Evolutionary conservation across 2,113 vertebrate species (phyloP).

Genomic region (Phyllostomus discolor): DNA sequence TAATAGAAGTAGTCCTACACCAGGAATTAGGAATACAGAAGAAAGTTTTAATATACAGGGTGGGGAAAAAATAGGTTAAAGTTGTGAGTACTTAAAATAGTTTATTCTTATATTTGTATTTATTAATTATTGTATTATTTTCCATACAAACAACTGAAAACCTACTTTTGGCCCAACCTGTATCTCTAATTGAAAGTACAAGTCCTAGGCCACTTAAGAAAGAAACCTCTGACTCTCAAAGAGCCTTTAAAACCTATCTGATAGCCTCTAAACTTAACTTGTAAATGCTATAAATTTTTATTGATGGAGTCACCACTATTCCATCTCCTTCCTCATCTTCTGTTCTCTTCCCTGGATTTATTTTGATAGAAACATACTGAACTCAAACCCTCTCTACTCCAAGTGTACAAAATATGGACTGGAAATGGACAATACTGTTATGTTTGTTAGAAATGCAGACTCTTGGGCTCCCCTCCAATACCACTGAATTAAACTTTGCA

Average conservation of each 20-base stretch:
- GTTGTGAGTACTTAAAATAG: neutral
- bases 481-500: accelerated
- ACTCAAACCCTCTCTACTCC: neutral
- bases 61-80: no score
- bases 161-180: neutral
- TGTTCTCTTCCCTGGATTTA: neutral
- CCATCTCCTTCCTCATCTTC: neutral
- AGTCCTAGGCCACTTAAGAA: accelerated
- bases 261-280: neutral
- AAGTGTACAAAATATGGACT: neutral
- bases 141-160: neutral
- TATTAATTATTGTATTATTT: neutral
- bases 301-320: neutral
- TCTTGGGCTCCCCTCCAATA: neutral
- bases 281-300: neutral
- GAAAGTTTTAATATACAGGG: neutral
- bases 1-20: neutral
- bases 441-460: neutral
- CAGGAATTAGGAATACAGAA: neutral
- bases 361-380: neutral
- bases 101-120: neutral
- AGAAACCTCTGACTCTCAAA: neutral
- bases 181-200: neutral
- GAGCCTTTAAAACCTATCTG: neutral
- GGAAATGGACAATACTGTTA: neutral